Conservation (phyloP, 2,113 vertebrate species). For the Setophaga kirtlandii region DNA sequence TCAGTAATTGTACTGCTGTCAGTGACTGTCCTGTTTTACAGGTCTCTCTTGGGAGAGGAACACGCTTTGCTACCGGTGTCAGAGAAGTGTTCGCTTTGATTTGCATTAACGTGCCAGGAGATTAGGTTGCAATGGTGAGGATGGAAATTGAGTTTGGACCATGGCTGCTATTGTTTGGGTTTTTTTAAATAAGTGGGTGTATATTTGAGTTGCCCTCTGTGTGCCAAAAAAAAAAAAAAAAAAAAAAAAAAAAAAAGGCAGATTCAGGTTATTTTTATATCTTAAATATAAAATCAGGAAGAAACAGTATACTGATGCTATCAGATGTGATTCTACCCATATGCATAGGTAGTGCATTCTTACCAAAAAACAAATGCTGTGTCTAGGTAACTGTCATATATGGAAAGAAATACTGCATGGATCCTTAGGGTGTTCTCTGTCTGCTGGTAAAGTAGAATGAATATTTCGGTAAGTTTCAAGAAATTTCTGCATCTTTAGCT, state of each 20-base stretch:
- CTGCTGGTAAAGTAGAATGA: neutral
- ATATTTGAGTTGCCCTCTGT: neutral
- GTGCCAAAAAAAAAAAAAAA: neutral
- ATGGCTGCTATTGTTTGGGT: constrained; percentile 43
- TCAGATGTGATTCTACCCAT: neutral
- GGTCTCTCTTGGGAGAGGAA: constrained; percentile 80
- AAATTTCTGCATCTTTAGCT: neutral
- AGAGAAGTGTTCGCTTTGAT: constrained; percentile 71
- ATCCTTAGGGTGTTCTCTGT: neutral
- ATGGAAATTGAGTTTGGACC: constrained; percentile 63
- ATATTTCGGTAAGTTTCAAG: constrained; percentile 3
- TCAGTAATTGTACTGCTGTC: constrained; percentile 87
- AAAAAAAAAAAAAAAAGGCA: neutral
- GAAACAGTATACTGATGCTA: neutral
- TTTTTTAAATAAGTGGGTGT: neutral
- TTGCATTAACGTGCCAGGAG: constrained; percentile 76
- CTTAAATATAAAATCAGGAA: neutral
- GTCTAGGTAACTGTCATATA: constrained; percentile 8
- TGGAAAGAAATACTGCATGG: constrained; percentile 8
- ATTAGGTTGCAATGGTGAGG: constrained; percentile 65
- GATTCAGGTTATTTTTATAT: neutral
- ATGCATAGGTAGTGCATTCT: constrained; percentile 25
- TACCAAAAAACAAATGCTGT: constrained; percentile 50
- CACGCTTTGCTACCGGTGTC: constrained; percentile 67
- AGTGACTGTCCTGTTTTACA: constrained; percentile 85